Evolutionary conservation across 2,113 vertebrate species (phyloP).

Genomic region (Himantopus leucocephalus): DNA sequence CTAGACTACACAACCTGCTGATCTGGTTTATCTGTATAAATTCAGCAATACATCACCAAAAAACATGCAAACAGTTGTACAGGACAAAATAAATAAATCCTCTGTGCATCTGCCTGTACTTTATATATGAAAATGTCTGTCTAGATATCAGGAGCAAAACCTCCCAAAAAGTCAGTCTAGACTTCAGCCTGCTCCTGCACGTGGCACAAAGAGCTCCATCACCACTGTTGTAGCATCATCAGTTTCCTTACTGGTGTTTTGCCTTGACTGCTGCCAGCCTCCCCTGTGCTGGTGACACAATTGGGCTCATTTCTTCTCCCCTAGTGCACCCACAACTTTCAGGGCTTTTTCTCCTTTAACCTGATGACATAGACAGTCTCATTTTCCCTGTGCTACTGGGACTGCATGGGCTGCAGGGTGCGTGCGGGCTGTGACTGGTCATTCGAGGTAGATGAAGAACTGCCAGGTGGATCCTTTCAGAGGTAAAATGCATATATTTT

Average conservation of each 20-base stretch:
- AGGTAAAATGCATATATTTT: not conserved
- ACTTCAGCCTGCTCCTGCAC: not conserved
- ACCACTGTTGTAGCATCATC: fast-evolving
- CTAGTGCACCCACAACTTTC: not conserved
- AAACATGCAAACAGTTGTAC: fast-evolving
- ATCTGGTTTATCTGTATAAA: not conserved
- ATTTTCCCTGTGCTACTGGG: not conserved
- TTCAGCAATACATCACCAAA: not conserved
- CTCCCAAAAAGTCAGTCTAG: not conserved
- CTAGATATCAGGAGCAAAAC: not conserved
- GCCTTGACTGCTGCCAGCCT: not conserved
- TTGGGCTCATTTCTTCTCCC: fast-evolving
- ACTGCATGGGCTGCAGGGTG: not conserved
- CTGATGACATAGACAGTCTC: not conserved
- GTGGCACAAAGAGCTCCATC: not conserved
- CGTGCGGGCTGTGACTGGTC: fast-evolving
- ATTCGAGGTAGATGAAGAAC: not conserved
- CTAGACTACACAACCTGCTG: not conserved
- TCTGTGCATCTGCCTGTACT: not conserved
- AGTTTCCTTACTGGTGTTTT: not conserved
- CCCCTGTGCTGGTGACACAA: fast-evolving
- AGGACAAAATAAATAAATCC: not conserved
- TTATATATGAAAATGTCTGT: not conserved
- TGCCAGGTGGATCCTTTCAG: not conserved
- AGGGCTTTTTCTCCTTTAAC: not conserved